phyloP scores from a whole-genome alignment of 2,797 vertebrate species.

The Pipistrellus kuhlii region DNA sequence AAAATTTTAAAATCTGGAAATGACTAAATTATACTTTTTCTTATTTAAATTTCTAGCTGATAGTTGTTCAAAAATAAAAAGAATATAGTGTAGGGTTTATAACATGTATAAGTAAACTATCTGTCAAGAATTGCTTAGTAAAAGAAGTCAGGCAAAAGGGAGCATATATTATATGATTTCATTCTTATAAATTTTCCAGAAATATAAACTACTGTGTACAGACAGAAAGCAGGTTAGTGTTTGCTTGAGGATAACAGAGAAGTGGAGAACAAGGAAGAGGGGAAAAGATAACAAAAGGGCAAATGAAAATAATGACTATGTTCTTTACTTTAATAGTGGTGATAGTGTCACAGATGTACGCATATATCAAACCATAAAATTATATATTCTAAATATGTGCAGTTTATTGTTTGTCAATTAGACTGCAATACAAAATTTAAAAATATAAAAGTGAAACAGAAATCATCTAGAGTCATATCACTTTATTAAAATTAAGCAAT shows the following conservation, averaged over 20 bases:
- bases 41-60: neutral
- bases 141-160: neutral
- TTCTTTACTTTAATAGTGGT: neutral
- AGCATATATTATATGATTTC: neutral
- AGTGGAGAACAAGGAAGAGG: neutral
- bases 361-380: neutral
- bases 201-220: neutral
- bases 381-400: neutral
- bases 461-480: neutral
- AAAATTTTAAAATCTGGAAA: neutral
- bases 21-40: neutral
- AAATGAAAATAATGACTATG: neutral
- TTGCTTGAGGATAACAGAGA: neutral
- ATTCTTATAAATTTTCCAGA: neutral
- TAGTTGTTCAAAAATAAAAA: neutral
- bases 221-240: neutral
- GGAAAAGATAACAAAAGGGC: neutral
- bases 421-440: neutral
- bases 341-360: neutral
- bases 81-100: neutral
- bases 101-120: neutral
- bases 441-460: neutral
- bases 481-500: constrained; percentile 39
- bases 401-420: neutral
- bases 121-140: neutral